phyloP scores from a whole-genome alignment of 2,113 vertebrate species.

The Strigops habroptila region DNA sequence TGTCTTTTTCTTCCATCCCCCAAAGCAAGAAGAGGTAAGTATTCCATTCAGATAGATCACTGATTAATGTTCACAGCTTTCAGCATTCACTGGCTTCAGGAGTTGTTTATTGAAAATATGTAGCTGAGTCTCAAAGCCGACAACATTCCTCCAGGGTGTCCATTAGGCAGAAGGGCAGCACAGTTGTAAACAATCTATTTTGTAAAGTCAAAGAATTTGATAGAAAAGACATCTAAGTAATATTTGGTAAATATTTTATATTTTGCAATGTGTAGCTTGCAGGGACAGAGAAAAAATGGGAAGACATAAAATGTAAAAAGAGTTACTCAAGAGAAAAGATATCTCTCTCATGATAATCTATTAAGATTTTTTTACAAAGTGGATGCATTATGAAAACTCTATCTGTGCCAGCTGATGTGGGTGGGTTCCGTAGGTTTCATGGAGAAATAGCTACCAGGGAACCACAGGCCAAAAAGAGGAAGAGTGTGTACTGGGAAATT shows the following conservation, averaged over 20 bases:
- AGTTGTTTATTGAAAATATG: constrained; percentile 64
- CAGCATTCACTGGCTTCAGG: constrained; percentile 21
- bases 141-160: constrained; percentile 49
- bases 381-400: background rate
- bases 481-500: background rate
- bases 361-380: background rate
- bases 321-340: background rate
- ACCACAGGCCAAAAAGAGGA: background rate
- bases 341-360: background rate
- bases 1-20: constrained; percentile 10
- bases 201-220: constrained; percentile 61
- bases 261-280: constrained; percentile 10
- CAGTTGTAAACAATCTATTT: constrained; percentile 69
- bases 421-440: background rate
- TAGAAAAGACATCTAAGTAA: constrained; percentile 41
- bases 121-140: constrained; percentile 63
- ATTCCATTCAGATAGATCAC: constrained; percentile 60
- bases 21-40: constrained; percentile 38
- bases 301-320: background rate
- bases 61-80: constrained; percentile 62
- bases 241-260: constrained; percentile 67
- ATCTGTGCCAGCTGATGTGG: background rate
- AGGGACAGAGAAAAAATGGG: background rate
- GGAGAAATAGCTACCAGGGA: background rate
- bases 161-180: constrained; percentile 68